These are phyloP conservation scores for Hedya salicella DNA, from an alignment of 2,888 invertebrate genomes.

Conservation along the genomic window DNA sequence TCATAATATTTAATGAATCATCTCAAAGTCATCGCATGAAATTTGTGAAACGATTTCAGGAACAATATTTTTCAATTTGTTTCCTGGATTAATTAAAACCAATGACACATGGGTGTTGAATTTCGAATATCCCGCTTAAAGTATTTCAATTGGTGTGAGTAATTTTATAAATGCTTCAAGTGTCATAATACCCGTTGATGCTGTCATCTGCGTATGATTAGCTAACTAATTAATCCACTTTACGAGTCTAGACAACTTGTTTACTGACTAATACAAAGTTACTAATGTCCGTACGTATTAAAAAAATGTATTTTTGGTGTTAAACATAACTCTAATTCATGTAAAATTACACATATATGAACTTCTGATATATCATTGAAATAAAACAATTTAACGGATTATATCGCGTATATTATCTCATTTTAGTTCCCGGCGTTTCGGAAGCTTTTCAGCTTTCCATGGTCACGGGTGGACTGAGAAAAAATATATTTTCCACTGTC, in stretches of 20 bases:
- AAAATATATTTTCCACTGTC: too few relatives aligned
- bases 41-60: constrained; percentile 22
- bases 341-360: too few relatives aligned
- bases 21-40: constrained; percentile 18
- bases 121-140: constrained; percentile 59
- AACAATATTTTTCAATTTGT: constrained; percentile 20
- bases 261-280: background rate
- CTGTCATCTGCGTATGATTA: constrained; percentile 48
- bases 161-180: constrained; percentile 52
- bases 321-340: too few relatives aligned
- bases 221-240: constrained; percentile 27
- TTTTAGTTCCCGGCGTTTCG: too few relatives aligned
- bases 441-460: too few relatives aligned
- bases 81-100: constrained; percentile 57
- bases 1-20: constrained; percentile 17
- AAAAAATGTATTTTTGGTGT: too few relatives aligned
- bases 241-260: constrained; percentile 2
- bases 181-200: constrained; percentile 52
- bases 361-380: too few relatives aligned
- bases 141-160: constrained; percentile 59
- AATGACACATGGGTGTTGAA: constrained; percentile 66
- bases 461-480: too few relatives aligned
- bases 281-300: background rate
- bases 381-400: too few relatives aligned
- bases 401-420: too few relatives aligned